Percentiles rank a stretch among this genome's conserved stretches.
Conservation (phyloP, 1,140 invertebrate species). For the Brachionus sp. region DNA sequence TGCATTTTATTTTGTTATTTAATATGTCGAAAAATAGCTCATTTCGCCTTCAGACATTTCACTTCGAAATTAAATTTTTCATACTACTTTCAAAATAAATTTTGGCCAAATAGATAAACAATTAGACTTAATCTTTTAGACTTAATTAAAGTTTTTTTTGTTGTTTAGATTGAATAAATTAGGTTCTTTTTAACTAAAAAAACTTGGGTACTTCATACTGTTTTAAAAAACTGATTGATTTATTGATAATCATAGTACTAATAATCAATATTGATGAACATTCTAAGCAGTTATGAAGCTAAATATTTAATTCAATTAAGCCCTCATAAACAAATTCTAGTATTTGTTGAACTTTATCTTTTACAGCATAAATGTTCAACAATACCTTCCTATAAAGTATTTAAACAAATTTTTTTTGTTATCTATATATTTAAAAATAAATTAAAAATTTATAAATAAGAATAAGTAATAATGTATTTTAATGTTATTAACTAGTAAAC, state of each 20-base stretch:
- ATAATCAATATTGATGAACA: not conserved
- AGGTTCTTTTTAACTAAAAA: not conserved
- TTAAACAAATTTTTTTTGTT: not conserved
- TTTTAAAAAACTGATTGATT: not conserved
- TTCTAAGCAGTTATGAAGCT: not conserved
- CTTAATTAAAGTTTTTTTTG: no score
- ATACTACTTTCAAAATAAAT: not conserved
- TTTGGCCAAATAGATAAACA: not conserved
- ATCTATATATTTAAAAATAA: not conserved
- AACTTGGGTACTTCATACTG: not conserved
- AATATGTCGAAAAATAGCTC: not conserved
- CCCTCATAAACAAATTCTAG: not conserved
- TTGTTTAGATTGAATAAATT: not conserved
- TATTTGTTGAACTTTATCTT: not conserved
- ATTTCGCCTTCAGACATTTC: not conserved
- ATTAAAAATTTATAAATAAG: slow-evolving; percentile 13
- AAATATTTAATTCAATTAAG: not conserved
- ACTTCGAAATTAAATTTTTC: not conserved
- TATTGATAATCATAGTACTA: not conserved
- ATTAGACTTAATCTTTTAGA: no score
- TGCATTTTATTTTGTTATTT: not conserved
- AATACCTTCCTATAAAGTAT: not conserved
- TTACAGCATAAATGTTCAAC: not conserved
- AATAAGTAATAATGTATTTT: not conserved
- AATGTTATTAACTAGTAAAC: not conserved